These are phyloP conservation scores for Pterocles gutturalis DNA, from an alignment of 2,113 vertebrate species.

Conservation along the genomic window DNA sequence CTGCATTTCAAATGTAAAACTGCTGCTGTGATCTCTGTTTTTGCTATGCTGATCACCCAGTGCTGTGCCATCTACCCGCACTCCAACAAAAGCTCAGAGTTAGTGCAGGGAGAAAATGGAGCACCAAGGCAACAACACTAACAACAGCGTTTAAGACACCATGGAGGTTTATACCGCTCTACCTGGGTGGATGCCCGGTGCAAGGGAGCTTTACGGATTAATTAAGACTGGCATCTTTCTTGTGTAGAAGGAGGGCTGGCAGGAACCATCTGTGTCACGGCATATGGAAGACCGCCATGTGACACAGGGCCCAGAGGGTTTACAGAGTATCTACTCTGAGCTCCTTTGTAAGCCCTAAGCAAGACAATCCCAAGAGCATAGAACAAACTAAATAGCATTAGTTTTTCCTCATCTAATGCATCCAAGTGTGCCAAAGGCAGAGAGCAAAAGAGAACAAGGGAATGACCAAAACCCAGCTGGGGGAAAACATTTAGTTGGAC, in stretches of 20 bases:
- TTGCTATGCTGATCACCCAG: fast-evolving
- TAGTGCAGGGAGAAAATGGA: background rate
- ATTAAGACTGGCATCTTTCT: constrained; percentile 13
- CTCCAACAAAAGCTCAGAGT: background rate
- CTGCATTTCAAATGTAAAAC: background rate
- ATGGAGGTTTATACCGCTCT: background rate
- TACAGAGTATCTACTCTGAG: constrained; percentile 30
- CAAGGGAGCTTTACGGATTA: constrained; percentile 48
- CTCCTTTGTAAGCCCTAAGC: background rate
- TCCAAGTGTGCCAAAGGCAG: background rate
- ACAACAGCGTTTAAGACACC: background rate
- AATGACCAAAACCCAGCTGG: background rate
- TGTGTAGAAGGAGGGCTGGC: background rate
- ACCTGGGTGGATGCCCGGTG: background rate
- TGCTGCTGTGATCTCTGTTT: background rate
- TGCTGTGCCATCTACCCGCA: fast-evolving
- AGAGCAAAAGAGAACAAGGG: background rate
- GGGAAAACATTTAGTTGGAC: background rate
- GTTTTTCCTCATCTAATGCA: background rate
- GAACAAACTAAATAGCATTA: background rate
- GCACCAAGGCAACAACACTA: constrained; percentile 32
- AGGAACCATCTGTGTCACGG: background rate
- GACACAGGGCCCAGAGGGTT: background rate
- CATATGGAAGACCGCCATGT: background rate
- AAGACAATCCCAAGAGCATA: background rate